These are phyloP conservation scores for Horisme vitalbata DNA, from an alignment of 2,888 invertebrate species.

Conservation along the genomic window DNA sequence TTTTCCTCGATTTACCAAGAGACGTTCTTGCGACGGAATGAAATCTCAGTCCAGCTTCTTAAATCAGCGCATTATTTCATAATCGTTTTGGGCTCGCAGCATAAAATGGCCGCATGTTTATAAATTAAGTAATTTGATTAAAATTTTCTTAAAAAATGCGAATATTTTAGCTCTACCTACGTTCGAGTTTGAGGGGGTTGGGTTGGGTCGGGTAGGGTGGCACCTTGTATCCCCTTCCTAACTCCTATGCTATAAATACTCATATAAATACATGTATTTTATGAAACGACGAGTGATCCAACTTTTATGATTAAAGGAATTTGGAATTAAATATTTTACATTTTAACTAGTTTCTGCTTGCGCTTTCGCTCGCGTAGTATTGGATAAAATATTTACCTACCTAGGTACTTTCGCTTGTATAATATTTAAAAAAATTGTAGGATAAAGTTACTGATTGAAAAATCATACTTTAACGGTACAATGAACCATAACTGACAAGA, in stretches of 20 bases:
- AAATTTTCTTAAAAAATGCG: slow-evolving; percentile 21
- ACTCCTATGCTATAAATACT: slow-evolving; percentile 26
- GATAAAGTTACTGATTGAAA: too few relatives aligned
- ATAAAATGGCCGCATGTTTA: slow-evolving; percentile 20
- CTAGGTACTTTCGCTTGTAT: too few relatives aligned
- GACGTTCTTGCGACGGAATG: too few relatives aligned
- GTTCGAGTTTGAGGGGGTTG: slow-evolving; percentile 21
- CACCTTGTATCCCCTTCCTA: slow-evolving; percentile 20
- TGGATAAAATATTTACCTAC: too few relatives aligned
- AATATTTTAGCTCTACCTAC: slow-evolving; percentile 24
- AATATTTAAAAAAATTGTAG: too few relatives aligned
- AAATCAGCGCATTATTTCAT: slow-evolving; percentile 14
- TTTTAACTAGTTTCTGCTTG: too few relatives aligned
- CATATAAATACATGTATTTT: slow-evolving; percentile 21
- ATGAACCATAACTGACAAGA: too few relatives aligned
- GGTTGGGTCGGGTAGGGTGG: slow-evolving; percentile 12
- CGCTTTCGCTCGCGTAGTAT: too few relatives aligned
- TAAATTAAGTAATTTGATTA: slow-evolving; percentile 24
- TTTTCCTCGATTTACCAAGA: too few relatives aligned
- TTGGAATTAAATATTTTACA: slow-evolving; percentile 4
- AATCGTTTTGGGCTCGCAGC: slow-evolving; percentile 16
- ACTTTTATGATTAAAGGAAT: slow-evolving; percentile 13
- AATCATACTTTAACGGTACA: too few relatives aligned
- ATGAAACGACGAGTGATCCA: slow-evolving; percentile 15
- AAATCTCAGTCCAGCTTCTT: not conserved